Evolutionary conservation across 2,797 vertebrate genomes (phyloP), one percentile per base, ranked within the genome.

Genomic region (Typhlichthys eigenmanni): DNA sequence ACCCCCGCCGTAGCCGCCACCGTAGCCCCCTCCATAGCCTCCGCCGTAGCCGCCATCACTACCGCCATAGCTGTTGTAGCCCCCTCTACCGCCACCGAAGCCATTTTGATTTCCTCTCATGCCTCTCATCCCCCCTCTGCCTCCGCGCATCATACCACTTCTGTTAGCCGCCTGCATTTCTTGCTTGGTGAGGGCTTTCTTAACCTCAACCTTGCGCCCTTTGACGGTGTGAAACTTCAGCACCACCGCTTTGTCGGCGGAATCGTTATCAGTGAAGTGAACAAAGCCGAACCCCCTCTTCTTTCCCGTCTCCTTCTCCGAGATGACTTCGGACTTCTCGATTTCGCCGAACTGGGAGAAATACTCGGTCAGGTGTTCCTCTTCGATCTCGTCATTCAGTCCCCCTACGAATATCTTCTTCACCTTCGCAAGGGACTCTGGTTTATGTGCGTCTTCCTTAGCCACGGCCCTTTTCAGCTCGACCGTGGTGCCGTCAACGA

Each of bases 391-490:
- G 75, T 95, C 95, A 53, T 97, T 98, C 5, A 98, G 85, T 9
- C 96, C 96, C 0, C 96, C 96, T 9, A 98, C 94, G 52, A 99
- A 99, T 24, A 99, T 96, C 76, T 99, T 99, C 93, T 98, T 99
- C 34, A 99, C 96, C 72, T 99, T 99, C 0, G 96, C 96, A 64
- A 98, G 95, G 0, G 96, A 96, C 16, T 97, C 97, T 0, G 97
- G 97, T 7, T 93, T 95, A 59, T 95, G 95, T 13, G 97, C 97
- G 81, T 99, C 97, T 81, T 99, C 97, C 14, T 96, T 92, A 6
- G 97, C 96, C 75, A 98, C 96, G n/a, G 97, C 97, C 5, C 97
- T 90, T 83, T 99, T 99, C 84, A 99, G 89, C 88, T 99, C 97
- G 61, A 98, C 97, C 47, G 93, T 92, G 85, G 95, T 96, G 56